Evolutionary conservation across 1,140 invertebrate species (phyloP).

Genomic region (Lithobius niger): DNA sequence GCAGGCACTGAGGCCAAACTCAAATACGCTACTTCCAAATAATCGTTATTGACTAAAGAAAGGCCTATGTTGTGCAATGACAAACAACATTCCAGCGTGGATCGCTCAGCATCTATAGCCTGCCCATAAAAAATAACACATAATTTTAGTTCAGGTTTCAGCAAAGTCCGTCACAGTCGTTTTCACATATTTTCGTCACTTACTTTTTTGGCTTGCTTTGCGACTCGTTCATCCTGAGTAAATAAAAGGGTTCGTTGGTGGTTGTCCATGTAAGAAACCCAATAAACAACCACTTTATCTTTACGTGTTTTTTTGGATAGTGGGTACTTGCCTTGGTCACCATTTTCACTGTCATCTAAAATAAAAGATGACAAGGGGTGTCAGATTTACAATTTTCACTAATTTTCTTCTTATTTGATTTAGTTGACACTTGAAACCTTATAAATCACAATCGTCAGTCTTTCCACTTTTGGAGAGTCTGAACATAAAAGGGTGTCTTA

Average conservation of each 20-base stretch:
- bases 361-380: constrained; percentile 13
- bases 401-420: not conserved
- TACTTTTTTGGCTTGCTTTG: constrained; percentile 43
- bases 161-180: too few species aligned
- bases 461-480: too few species aligned
- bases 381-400: too few species aligned
- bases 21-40: constrained; percentile 47
- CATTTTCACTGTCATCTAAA: constrained; percentile 30
- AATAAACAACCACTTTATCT: constrained; percentile 55
- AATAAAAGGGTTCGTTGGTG: constrained; percentile 66
- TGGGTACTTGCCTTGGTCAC: constrained; percentile 19
- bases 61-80: constrained; percentile 54
- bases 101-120: constrained; percentile 53
- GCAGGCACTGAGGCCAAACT: constrained; percentile 52
- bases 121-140: too few species aligned
- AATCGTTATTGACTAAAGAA: constrained; percentile 39
- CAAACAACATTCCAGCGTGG: constrained; percentile 51
- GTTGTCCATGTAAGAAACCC: constrained; percentile 62
- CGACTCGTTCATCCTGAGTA: constrained; percentile 61
- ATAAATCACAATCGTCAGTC: too few species aligned
- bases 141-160: too few species aligned
- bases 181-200: too few species aligned
- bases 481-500: too few species aligned
- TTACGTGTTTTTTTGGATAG: constrained; percentile 29
- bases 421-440: not conserved